phyloP scores from a whole-genome alignment of 2,888 invertebrate genomes.

The Uropetala carovei region DNA sequence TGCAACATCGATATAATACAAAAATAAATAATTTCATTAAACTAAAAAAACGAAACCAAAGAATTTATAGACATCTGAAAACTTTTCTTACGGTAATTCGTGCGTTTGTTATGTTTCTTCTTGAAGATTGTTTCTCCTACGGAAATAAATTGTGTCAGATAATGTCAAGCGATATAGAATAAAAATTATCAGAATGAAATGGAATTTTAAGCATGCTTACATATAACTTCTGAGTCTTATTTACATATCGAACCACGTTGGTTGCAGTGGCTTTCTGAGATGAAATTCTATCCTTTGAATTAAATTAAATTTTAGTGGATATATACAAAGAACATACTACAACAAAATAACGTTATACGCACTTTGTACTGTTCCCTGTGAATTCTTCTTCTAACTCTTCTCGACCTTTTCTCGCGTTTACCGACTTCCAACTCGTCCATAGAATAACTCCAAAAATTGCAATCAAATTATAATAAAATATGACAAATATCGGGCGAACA shows the following conservation, averaged over 20 bases:
- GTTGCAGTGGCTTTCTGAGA: neutral
- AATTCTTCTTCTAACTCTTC: neutral
- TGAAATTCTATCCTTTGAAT: neutral
- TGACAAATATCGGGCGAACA: too few relatives aligned
- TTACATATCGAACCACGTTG: neutral
- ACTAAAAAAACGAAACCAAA: too few relatives aligned
- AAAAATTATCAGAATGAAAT: neutral
- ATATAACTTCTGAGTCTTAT: conserved; percentile 36
- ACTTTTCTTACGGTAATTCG: conserved; percentile 13
- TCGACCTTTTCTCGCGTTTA: neutral
- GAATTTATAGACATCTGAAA: neutral
- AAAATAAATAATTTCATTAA: neutral
- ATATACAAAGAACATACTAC: neutral
- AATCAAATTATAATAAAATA: too few relatives aligned
- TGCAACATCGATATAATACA: neutral
- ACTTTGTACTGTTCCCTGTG: neutral
- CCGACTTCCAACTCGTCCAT: neutral
- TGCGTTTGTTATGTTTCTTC: neutral
- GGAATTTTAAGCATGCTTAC: neutral
- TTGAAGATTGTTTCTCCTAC: conserved; percentile 20
- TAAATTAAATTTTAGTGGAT: neutral
- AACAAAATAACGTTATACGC: neutral
- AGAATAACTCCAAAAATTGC: neutral
- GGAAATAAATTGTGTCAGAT: neutral
- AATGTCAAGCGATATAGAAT: neutral